phyloP scores from a whole-genome alignment of 2,888 invertebrate species.

The Keiferia lycopersicella region DNA sequence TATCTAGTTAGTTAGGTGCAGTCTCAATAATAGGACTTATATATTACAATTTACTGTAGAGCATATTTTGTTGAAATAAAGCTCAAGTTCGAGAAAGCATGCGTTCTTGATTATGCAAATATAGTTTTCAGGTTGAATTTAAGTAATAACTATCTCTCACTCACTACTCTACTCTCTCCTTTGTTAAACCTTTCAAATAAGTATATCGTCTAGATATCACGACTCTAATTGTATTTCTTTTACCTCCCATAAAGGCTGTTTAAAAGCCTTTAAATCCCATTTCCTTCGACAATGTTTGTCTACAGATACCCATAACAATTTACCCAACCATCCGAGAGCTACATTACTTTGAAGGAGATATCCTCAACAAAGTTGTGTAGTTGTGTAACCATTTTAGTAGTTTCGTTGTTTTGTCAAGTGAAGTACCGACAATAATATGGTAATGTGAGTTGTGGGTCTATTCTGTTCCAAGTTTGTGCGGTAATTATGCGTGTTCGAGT shows the following conservation, averaged over 20 bases:
- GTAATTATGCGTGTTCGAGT: conserved; percentile 54
- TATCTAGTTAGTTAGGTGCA: too few relatives aligned
- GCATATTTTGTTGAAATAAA: too few relatives aligned
- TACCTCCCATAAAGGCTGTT: conserved; percentile 12
- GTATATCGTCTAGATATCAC: background rate
- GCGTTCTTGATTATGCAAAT: too few relatives aligned
- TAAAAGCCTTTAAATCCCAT: conserved; percentile 15
- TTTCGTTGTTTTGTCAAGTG: conserved; percentile 21
- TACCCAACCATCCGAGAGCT: conserved; percentile 6
- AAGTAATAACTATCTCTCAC: too few relatives aligned
- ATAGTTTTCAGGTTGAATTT: too few relatives aligned
- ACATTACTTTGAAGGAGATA: conserved; percentile 18
- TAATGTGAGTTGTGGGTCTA: conserved; percentile 48
- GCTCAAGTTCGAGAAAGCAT: too few relatives aligned
- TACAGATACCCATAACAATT: conserved; percentile 21
- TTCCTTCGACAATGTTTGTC: conserved; percentile 19
- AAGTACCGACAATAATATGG: conserved; percentile 45
- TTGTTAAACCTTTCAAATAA: background rate
- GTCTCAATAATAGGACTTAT: too few relatives aligned
- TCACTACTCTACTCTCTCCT: background rate
- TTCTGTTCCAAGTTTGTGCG: conserved; percentile 53
- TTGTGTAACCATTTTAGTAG: conserved; percentile 15
- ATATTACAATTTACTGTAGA: too few relatives aligned
- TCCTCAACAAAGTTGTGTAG: conserved; percentile 13
- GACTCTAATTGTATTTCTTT: background rate